Evolutionary conservation across 2,888 invertebrate genomes (phyloP), one percentile per base, ranked within the genome.

Genomic region (Monochamus alternatus): DNA sequence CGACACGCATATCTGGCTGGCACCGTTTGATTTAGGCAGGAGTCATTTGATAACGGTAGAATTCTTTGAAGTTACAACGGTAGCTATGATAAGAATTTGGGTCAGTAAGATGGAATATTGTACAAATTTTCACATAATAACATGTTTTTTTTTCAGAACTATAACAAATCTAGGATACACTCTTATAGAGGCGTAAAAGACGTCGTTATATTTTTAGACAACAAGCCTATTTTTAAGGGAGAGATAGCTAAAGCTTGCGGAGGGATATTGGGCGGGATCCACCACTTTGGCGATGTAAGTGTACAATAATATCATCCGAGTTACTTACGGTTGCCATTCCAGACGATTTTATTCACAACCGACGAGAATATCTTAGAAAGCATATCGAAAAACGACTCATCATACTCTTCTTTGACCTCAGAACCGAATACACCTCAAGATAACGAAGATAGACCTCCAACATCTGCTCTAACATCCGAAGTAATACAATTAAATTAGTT

Each of bases 271-370:
- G 95, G 95, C 47, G 91, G 91, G 7, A 91, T 94, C 43, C 91
- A 93, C 77, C 92, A 94, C 8, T 93, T 94, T 86, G 94, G 94
- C 63, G 94, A 94, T 87, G 94, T 94, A 86, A 90, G 91, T 38
- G 7, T 38, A 38, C 38, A 38, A 22, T 22, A 22, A 22, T 38
- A 38, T 38, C 58, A 66, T 31, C 9, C 58, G 3, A 51, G n/a
- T 70, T 47, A 12, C 38, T 32, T 9, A 7, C 31, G 22, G 22
- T 22, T 69, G 58, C 5, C 44, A 44, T 89, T 91, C 43, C 90
- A 96, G 96, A 96, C 96, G 8, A 96, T 96, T 78, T 90, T 96
- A 73, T 96, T 96, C 87, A 96, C 96, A 31, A 94, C 93, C 78
- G 93, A 95, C 82, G 93, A 95, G 51, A 87, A 88, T 22, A 95